Evolutionary conservation across 2,113 vertebrate genomes (phyloP).

Genomic region (Plestiodon gilberti): DNA sequence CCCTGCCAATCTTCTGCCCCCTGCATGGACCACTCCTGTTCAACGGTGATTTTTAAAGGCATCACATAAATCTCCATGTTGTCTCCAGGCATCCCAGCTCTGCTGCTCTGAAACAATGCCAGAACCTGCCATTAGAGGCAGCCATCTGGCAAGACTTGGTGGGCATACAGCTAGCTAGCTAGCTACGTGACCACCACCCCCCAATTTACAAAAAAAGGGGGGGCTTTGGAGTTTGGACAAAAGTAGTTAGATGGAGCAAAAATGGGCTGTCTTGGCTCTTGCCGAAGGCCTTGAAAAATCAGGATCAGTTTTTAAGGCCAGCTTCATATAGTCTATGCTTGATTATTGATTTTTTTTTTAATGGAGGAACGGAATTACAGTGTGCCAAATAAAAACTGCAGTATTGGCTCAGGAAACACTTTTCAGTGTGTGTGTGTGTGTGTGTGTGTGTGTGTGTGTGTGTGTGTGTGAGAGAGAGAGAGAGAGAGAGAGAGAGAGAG

Average conservation of each 20-base stretch:
- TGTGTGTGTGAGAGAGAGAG: too few relatives aligned
- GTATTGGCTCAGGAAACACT: not conserved
- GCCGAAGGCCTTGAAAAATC: not conserved
- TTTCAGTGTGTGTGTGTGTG: too few relatives aligned
- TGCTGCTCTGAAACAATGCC: not conserved
- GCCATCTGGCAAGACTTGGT: not conserved
- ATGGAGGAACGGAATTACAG: not conserved
- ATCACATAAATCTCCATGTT: not conserved
- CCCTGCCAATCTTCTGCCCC: too few relatives aligned
- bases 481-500: too few relatives aligned
- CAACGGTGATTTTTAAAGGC: not conserved
- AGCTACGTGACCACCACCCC: not conserved
- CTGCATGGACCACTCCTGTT: too few relatives aligned
- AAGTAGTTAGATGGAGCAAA: not conserved
- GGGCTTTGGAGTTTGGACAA: not conserved
- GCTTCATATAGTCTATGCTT: not conserved
- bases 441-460: too few relatives aligned
- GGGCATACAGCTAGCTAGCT: not conserved
- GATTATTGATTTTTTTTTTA: slow-evolving; percentile 7
- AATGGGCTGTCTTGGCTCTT: not conserved
- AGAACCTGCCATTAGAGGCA: not conserved
- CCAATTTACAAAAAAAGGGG: too few relatives aligned
- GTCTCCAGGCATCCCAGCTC: not conserved
- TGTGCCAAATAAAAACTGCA: slow-evolving; percentile 1
- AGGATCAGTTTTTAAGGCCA: not conserved